These are phyloP conservation scores for Scartelaos histophorus DNA, from an alignment of 2,113 vertebrate species.

Conservation along the genomic window DNA sequence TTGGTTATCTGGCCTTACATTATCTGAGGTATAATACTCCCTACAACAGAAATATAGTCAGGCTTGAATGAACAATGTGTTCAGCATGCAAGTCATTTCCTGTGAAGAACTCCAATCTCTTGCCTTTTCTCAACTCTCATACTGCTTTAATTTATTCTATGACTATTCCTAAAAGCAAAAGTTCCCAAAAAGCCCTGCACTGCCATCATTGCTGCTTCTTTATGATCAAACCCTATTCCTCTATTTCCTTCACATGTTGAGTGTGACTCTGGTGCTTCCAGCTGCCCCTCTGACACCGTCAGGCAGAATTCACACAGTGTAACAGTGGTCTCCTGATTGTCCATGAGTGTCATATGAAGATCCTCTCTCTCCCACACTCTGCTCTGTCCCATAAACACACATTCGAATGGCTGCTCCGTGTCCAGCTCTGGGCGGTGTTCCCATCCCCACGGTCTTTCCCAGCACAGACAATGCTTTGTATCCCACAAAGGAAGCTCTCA, in stretches of 20 bases:
- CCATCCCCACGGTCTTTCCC: slow-evolving; percentile 75
- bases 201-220: background rate
- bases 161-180: background rate
- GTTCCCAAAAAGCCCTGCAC: background rate
- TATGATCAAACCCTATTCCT: background rate
- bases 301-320: slow-evolving; percentile 35
- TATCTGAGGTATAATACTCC: no score
- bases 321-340: slow-evolving; percentile 12
- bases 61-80: no score
- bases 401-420: slow-evolving; percentile 54
- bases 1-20: no score
- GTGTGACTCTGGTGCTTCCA: slow-evolving; percentile 20
- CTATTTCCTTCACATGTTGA: background rate
- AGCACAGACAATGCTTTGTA: slow-evolving; percentile 79
- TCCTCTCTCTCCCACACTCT: slow-evolving; percentile 59
- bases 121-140: no score
- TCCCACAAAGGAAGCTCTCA: slow-evolving; percentile 80
- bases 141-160: no score
- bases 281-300: slow-evolving; percentile 33
- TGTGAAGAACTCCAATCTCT: no score
- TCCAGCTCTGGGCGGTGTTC: slow-evolving; percentile 72
- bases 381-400: slow-evolving; percentile 47
- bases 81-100: no score
- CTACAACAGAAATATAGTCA: no score
- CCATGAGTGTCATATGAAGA: slow-evolving; percentile 39